Evolutionary conservation across 1,140 invertebrate genomes (phyloP).

Genomic region (Drosophila leontia): DNA sequence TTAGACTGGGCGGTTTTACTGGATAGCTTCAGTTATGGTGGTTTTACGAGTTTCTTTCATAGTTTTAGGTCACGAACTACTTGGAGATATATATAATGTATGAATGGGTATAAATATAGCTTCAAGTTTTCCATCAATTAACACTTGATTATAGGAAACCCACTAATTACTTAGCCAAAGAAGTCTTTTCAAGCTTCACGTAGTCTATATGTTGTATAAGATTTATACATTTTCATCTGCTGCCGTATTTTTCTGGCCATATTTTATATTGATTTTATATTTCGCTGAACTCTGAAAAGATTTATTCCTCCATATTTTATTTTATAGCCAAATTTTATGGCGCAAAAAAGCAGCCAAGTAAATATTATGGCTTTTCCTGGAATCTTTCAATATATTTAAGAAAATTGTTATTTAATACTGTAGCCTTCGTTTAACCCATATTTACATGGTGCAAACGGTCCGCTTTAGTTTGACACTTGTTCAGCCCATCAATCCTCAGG

Average conservation of each 20-base stretch:
- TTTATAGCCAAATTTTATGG: constrained; percentile 20
- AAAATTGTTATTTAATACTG: constrained; percentile 16
- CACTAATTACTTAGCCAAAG: neutral
- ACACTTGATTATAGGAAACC: neutral
- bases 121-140: neutral
- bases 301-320: constrained; percentile 4
- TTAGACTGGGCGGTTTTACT: constrained; percentile 17
- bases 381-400: constrained; percentile 17
- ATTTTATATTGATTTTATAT: constrained; percentile 4
- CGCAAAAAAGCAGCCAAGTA: constrained; percentile 3
- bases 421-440: neutral
- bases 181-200: neutral
- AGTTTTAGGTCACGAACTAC: constrained; percentile 1
- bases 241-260: no score
- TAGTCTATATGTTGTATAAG: neutral
- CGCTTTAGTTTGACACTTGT: constrained; percentile 18
- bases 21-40: constrained; percentile 20
- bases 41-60: constrained; percentile 9
- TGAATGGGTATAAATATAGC: constrained; percentile 9
- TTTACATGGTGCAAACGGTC: constrained; percentile 12
- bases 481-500: constrained; percentile 11
- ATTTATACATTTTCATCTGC: neutral
- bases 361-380: constrained; percentile 19
- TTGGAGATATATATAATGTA: no score
- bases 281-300: neutral